Conservation (phyloP, 64 coral and sea anemone genomes). For the Porites lutea region DNA sequence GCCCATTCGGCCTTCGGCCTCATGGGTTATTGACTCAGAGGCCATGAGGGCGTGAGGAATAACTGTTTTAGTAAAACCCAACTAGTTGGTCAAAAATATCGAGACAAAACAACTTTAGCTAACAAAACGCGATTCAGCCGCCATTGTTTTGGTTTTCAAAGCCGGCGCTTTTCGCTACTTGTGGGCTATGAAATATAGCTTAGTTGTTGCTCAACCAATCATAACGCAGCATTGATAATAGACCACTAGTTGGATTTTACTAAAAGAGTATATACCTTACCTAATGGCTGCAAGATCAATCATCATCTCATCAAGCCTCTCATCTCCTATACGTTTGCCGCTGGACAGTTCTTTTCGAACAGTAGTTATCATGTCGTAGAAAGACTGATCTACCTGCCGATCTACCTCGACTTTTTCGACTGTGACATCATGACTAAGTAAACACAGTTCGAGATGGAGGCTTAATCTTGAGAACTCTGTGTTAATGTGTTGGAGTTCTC, state of each 20-base stretch:
- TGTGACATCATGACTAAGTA: background rate
- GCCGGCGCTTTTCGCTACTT: background rate
- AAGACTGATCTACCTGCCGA: background rate
- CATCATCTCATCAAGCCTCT: background rate
- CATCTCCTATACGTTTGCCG: constrained; percentile 11
- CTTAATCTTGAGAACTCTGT: constrained; percentile 51
- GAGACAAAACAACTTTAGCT: no score
- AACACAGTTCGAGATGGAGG: constrained; percentile 56
- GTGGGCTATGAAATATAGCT: background rate
- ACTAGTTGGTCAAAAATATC: no score
- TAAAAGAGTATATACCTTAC: background rate
- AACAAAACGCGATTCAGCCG: no score
- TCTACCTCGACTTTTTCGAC: background rate
- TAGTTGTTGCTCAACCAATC: no score
- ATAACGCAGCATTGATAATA: no score
- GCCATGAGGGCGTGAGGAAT: no score
- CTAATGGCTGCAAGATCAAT: background rate
- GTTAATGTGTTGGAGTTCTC: constrained; percentile 62
- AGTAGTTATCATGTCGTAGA: background rate
- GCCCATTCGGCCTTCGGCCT: no score
- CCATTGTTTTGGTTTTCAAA: no score
- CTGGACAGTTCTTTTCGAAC: background rate
- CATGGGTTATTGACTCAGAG: no score
- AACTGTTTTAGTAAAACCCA: no score
- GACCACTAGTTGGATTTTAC: no score